Evolutionary conservation across 2,888 invertebrate genomes (phyloP).

Genomic region (Lochmaea capreae): DNA sequence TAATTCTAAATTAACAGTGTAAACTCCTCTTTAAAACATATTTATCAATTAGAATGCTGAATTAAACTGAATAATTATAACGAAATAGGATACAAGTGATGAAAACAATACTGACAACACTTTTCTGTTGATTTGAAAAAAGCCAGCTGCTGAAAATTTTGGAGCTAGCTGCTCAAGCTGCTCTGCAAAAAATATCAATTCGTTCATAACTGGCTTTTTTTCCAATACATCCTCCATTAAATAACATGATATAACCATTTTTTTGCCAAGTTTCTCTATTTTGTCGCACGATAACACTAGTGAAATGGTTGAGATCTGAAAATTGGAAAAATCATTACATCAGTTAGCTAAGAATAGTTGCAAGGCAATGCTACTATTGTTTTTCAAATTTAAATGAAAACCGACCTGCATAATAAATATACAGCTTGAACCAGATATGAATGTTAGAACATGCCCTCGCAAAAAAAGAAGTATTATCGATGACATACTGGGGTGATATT

Average conservation of each 20-base stretch:
- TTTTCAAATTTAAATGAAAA: too few relatives aligned
- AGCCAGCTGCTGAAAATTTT: slow-evolving; percentile 23
- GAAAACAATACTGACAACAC: slow-evolving; percentile 19
- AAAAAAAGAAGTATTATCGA: too few relatives aligned
- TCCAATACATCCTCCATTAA: slow-evolving; percentile 11
- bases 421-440: too few relatives aligned
- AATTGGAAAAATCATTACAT: not conserved
- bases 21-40: not conserved
- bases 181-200: slow-evolving; percentile 20
- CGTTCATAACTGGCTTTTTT: not conserved
- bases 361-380: too few relatives aligned
- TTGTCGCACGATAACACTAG: slow-evolving; percentile 17
- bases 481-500: too few relatives aligned
- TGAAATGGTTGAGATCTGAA: slow-evolving; percentile 20
- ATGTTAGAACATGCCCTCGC: too few relatives aligned
- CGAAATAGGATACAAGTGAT: slow-evolving; percentile 20
- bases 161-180: slow-evolving; percentile 8
- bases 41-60: not conserved
- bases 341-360: not conserved
- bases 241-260: slow-evolving; percentile 15
- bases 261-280: slow-evolving; percentile 12
- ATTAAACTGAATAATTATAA: slow-evolving; percentile 24
- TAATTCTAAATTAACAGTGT: not conserved
- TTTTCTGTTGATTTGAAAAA: slow-evolving; percentile 21
- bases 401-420: too few relatives aligned